Base-by-base conservation (phyloP, 2,797 vertebrate species). In the Anguilla megastoma region DNA sequence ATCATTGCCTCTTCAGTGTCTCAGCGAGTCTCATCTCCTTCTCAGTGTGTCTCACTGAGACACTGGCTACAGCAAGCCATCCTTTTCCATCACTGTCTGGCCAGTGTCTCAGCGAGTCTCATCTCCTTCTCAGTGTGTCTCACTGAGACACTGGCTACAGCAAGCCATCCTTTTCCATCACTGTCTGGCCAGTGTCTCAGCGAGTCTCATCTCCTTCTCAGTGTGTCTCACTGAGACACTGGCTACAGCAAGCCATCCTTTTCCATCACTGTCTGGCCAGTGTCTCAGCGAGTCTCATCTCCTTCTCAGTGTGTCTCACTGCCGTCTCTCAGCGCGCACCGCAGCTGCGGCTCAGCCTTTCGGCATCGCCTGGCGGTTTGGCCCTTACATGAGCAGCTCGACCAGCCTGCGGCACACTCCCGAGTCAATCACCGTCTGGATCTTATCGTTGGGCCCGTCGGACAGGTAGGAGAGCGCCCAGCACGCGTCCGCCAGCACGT, bases 401-500 rank as follows among this genome's bases (percentile, higher is more conserved):
- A 98, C 97, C 93, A 98, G 94, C 94, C 97, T 96, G 93, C 97
- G 95, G 91, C 97, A 98, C 69, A 98, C 97, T 87, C 97, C 97
- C 1, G 97, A 98, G 93, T 98, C 97, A 89, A 98, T 98, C 92
- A 98, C 97, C 0, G 97, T 96, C 95, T 98, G 97, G 92, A 98
- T 98, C 95, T 98, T 98, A 92, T 98, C 97, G 89, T 98, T 98
- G 41, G 97, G 97, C 90, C 97, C 97, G 87, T 98, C 97, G 7
- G 97, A 98, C 90, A 98, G 96, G 91, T 98, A 98, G 89, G 97
- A 98, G 85, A 98, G 96, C 56, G 97, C 97, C 97, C 97, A 98
- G 94, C 97, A 98, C 79, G 97, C 97, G 89, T 98, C 97, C 88
- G 97, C 97, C 93, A 98, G 92, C 41, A 98, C 97, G 92, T 98